Percentiles rank a stretch among this genome's conserved stretches.
These are phyloP conservation scores for Aradophagus sp. DNA, from an alignment of 1,140 invertebrate genomes.

Conservation along the genomic window DNA sequence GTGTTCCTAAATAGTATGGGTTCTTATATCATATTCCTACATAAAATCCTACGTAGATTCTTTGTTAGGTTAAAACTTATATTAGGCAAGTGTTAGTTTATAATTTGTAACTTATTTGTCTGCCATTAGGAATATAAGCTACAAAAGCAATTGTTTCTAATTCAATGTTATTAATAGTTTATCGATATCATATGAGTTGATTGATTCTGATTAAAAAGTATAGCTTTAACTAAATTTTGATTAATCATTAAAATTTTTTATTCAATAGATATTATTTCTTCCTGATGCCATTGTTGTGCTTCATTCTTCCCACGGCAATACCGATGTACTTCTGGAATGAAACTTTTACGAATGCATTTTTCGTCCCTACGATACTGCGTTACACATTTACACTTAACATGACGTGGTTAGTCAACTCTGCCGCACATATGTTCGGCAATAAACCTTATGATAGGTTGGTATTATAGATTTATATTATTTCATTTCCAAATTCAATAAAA, in stretches of 20 bases:
- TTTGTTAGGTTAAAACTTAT: too few species aligned
- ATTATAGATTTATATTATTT: too few species aligned
- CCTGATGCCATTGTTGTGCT: slow-evolving; percentile 88
- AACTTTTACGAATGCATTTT: slow-evolving; percentile 85
- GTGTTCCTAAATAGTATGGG: too few species aligned
- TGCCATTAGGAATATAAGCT: too few species aligned
- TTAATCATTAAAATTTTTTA: slow-evolving; percentile 28
- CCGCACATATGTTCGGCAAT: slow-evolving; percentile 93
- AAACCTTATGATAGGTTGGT: slow-evolving; percentile 92
- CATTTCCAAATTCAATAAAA: too few species aligned
- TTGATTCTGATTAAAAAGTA: background rate
- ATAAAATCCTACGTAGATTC: too few species aligned
- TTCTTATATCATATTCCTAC: too few species aligned
- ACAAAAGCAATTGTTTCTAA: too few species aligned
- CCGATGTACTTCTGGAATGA: slow-evolving; percentile 92
- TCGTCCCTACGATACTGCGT: slow-evolving; percentile 87
- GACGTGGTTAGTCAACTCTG: slow-evolving; percentile 97
- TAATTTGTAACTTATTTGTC: too few species aligned
- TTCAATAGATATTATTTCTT: slow-evolving; percentile 85
- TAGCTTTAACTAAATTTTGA: background rate
- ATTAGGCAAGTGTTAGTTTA: too few species aligned
- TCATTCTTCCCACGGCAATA: slow-evolving; percentile 88
- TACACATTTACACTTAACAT: slow-evolving; percentile 91
- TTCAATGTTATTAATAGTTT: too few species aligned
- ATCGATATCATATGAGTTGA: slow-evolving; percentile 6